Percentiles rank a stretch among this genome's conserved stretches.
Conservation (phyloP, 2,113 vertebrate genomes). For the Ardeotis arabs region DNA sequence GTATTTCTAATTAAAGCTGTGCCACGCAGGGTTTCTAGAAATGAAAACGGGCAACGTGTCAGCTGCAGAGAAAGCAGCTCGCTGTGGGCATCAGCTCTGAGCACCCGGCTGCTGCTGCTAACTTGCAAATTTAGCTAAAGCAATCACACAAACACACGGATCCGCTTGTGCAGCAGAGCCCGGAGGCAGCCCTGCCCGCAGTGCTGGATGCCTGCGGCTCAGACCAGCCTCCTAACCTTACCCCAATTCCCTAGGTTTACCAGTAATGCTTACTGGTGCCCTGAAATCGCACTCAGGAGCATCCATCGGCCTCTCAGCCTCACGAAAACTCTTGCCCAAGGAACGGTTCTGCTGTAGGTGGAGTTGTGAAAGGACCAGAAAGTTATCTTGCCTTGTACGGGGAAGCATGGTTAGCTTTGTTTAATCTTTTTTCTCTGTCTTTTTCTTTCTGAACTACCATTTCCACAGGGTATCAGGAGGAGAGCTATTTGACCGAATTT, state of each 20-base stretch:
- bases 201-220: neutral
- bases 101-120: neutral
- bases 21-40: constrained; percentile 11
- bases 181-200: neutral
- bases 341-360: neutral
- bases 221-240: neutral
- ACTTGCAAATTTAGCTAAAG: neutral
- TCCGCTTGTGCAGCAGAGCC: neutral
- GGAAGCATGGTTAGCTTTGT: accelerated
- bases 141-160: neutral
- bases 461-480: constrained; percentile 89
- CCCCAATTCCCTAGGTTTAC: neutral
- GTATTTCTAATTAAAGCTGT: constrained; percentile 47
- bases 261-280: neutral
- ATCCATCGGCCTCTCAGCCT: neutral
- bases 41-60: neutral
- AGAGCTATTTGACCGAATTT: constrained; percentile 93
- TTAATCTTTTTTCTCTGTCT: neutral
- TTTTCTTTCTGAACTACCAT: neutral
- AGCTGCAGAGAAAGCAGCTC: neutral
- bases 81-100: neutral
- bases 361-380: neutral
- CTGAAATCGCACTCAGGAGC: neutral
- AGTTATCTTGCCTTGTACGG: accelerated
- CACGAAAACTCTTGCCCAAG: neutral